phyloP scores from a whole-genome alignment of 2,797 vertebrate species.

The Cuniculus paca region DNA sequence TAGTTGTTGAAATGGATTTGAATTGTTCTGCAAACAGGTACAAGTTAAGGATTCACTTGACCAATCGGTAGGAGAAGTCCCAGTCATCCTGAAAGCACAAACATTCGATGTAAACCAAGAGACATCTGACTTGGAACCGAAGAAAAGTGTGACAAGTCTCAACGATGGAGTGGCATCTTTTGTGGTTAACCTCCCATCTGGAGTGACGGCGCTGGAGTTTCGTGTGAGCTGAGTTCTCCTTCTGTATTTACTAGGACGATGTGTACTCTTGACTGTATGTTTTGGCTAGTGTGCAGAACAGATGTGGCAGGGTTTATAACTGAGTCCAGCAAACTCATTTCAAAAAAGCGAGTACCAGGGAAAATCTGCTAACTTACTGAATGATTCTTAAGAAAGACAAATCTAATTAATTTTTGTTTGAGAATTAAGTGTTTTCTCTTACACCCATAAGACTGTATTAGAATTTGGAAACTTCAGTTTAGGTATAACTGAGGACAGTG shows the following conservation, averaged over 20 bases:
- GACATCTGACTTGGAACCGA: slow-evolving; percentile 30
- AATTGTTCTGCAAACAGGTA: slow-evolving; percentile 88
- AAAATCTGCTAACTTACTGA: slow-evolving; percentile 31
- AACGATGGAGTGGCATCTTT: slow-evolving; percentile 91
- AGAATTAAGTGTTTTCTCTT: slow-evolving; percentile 59
- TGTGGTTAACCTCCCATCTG: slow-evolving; percentile 89
- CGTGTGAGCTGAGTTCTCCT: slow-evolving; percentile 88
- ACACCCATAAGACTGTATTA: not conserved
- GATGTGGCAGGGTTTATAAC: slow-evolving; percentile 57
- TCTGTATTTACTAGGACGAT: slow-evolving; percentile 49
- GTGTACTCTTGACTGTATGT: slow-evolving; percentile 72
- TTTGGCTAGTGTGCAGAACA: slow-evolving; percentile 50
- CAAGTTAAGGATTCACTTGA: slow-evolving; percentile 92
- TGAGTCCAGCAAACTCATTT: not conserved
- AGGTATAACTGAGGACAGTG: not conserved
- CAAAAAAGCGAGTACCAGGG: not conserved
- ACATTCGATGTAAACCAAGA: slow-evolving; percentile 72
- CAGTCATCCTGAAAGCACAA: slow-evolving; percentile 86
- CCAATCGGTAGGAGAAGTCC: slow-evolving; percentile 85
- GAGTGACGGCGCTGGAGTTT: slow-evolving; percentile 84
- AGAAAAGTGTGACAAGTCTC: slow-evolving; percentile 65
- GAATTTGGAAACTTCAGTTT: not conserved
- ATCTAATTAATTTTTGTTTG: slow-evolving; percentile 24
- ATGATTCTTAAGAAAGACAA: slow-evolving; percentile 27
- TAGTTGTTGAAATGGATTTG: slow-evolving; percentile 22